These are phyloP conservation scores for Anagyrus pseudococci DNA, from an alignment of 2,888 invertebrate genomes.

Conservation along the genomic window DNA sequence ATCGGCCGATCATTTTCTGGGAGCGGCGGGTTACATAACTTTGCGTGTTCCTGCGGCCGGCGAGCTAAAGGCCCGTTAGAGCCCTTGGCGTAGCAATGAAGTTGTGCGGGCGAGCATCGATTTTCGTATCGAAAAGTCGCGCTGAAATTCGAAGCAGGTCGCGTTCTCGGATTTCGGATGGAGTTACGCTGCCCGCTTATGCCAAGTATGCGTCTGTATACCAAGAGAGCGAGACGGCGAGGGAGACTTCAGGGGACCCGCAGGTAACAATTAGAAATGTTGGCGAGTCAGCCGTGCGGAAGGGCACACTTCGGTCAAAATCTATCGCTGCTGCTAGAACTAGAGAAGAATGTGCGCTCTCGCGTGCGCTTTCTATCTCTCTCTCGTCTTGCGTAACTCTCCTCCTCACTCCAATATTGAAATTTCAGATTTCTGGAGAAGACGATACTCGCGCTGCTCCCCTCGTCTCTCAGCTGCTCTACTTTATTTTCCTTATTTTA, in stretches of 20 bases:
- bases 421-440: constrained; percentile 5
- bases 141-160: constrained; percentile 29
- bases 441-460: too few species aligned
- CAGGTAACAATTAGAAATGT: constrained; percentile 35
- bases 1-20: too few species aligned
- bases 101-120: constrained; percentile 19
- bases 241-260: neutral
- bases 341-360: too few species aligned
- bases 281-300: constrained; percentile 44
- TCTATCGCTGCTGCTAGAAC: too few species aligned
- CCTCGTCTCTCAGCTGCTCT: too few species aligned
- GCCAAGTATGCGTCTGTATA: too few species aligned
- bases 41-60: neutral
- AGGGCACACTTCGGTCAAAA: too few species aligned
- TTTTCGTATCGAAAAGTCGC: constrained; percentile 32
- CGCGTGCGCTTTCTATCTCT: too few species aligned
- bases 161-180: constrained; percentile 29
- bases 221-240: constrained; percentile 30
- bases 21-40: constrained; percentile 1
- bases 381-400: too few species aligned
- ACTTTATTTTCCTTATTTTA: too few species aligned
- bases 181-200: constrained; percentile 8
- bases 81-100: too few species aligned
- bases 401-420: constrained; percentile 18
- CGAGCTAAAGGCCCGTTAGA: too few species aligned